Conservation (phyloP, 2,888 invertebrate species). For the Calameuta pallipes region DNA sequence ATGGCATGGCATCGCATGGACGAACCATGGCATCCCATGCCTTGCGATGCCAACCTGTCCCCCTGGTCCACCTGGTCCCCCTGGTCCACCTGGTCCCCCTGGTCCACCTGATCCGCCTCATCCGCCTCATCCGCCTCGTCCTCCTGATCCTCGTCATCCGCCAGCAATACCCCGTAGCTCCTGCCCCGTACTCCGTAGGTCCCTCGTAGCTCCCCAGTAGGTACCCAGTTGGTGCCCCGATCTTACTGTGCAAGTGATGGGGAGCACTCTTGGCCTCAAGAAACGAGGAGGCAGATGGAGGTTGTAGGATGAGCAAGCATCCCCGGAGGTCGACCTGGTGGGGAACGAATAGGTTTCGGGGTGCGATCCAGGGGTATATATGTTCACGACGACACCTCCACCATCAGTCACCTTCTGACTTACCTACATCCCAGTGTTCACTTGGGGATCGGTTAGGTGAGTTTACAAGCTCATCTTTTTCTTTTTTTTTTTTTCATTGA, state of each 20-base stretch:
- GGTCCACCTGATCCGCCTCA: neutral
- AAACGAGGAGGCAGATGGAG: slow-evolving; percentile 35
- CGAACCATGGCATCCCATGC: neutral
- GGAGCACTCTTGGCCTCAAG: slow-evolving; percentile 10
- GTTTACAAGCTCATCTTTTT: slow-evolving; percentile 24
- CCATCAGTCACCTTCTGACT: slow-evolving; percentile 62
- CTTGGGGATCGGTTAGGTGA: slow-evolving; percentile 54
- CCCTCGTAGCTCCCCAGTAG: no score
- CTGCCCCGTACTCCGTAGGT: no score
- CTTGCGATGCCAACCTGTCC: slow-evolving; percentile 10
- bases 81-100: slow-evolving; percentile 13
- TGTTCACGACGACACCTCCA: slow-evolving; percentile 55
- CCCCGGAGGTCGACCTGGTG: slow-evolving; percentile 33
- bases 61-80: slow-evolving; percentile 5
- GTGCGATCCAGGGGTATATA: slow-evolving; percentile 60
- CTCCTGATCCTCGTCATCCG: slow-evolving; percentile 1
- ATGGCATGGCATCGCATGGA: slow-evolving; percentile 28
- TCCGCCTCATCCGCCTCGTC: no score
- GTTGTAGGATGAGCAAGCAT: slow-evolving; percentile 37
- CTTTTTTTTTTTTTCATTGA: no score
- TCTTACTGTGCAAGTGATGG: neutral
- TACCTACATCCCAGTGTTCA: slow-evolving; percentile 52
- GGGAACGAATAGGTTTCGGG: slow-evolving; percentile 40
- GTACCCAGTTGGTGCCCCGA: no score
- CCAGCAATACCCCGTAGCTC: no score